Evolutionary conservation across 2,797 vertebrate species (phyloP), one percentile per base, ranked within the genome.

Genomic region (Microcaecilia unicolor): DNA sequence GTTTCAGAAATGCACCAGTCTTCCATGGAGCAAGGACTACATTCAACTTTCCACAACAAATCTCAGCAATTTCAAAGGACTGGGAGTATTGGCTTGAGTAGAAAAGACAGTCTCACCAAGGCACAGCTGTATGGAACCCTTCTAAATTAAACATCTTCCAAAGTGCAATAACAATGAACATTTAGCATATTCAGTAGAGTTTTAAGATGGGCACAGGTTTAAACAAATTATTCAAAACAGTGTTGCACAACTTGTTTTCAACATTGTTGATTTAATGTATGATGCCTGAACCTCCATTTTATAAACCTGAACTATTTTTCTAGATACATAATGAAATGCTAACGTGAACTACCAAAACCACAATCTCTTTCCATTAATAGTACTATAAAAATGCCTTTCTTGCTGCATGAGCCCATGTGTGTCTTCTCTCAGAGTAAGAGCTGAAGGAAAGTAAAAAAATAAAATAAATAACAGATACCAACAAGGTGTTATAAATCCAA

Each of bases 81-180:
- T 70, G 89, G 85, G 41, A 88, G 84, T 58, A 80, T 86, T 1
- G 90, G 93, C 53, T 81, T 99, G 53, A 93, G 84, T 22, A 87
- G 94, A 44, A 99, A 98, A 70, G 93, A 98, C 78, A 99, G 93
- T 66, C 85, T 99, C 55, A 99, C 91, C 37, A 97, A 95, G 78
- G 94, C 96, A 44, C 96, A 99, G 76, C 63, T 98, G 18, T 99
- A 99, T 0, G 96, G 96, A 14, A 99, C 93, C 3, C 75, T 99
- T 60, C 84, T 99, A 44, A 99, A 99, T 72, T 98, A 74, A 90
- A 10, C 37, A 47, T 14, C 48, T 43, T 49, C 55, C 63, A 55
- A 42, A 41, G 0, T 53, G 74, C 74, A 76, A 78, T 74, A 78
- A 74, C 59, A 26, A 38, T n/a, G 28, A 49, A 21, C 57, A 57